Evolutionary conservation across 1,140 invertebrate species (phyloP).

Genomic region (Pteromalus puparum): DNA sequence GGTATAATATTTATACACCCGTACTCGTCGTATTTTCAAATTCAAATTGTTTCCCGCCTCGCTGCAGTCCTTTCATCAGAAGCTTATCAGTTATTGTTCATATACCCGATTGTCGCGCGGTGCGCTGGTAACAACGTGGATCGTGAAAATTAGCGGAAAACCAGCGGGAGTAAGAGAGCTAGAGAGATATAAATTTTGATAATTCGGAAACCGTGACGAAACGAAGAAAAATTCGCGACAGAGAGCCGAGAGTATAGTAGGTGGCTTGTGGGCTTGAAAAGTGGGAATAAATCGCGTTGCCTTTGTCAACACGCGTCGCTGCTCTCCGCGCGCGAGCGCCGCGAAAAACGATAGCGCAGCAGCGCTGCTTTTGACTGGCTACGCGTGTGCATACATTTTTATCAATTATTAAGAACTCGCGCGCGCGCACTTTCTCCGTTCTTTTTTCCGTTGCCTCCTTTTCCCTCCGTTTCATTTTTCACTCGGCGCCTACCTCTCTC

Average conservation of each 20-base stretch:
- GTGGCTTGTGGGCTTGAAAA: constrained; percentile 63
- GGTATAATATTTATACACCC: not conserved
- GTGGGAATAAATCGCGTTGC: constrained; percentile 73
- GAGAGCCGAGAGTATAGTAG: constrained; percentile 55
- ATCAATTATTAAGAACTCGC: constrained; percentile 75
- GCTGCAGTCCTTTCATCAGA: constrained; percentile 16
- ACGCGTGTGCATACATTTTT: constrained; percentile 73
- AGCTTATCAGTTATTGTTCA: too few species aligned
- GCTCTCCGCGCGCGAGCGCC: constrained; percentile 6
- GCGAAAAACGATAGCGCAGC: constrained; percentile 58
- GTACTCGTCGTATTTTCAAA: constrained; percentile 49
- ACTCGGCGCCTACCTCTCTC: constrained; percentile 35
- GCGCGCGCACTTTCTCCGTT: constrained; percentile 34
- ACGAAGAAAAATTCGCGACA: constrained; percentile 72
- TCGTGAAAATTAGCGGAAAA: constrained; percentile 52
- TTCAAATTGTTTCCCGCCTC: constrained; percentile 54
- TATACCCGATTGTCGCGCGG: too few species aligned
- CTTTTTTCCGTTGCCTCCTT: constrained; percentile 45
- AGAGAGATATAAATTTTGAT: constrained; percentile 71
- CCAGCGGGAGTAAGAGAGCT: constrained; percentile 29
- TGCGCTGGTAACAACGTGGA: too few species aligned
- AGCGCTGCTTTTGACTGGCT: constrained; percentile 62
- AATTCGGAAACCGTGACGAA: constrained; percentile 72
- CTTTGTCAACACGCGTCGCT: constrained; percentile 67
- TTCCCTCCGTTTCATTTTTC: constrained; percentile 40